Percentiles rank a stretch among this genome's conserved stretches.
phyloP scores from a whole-genome alignment of 2,113 vertebrate species.

The Pao palembangensis region DNA sequence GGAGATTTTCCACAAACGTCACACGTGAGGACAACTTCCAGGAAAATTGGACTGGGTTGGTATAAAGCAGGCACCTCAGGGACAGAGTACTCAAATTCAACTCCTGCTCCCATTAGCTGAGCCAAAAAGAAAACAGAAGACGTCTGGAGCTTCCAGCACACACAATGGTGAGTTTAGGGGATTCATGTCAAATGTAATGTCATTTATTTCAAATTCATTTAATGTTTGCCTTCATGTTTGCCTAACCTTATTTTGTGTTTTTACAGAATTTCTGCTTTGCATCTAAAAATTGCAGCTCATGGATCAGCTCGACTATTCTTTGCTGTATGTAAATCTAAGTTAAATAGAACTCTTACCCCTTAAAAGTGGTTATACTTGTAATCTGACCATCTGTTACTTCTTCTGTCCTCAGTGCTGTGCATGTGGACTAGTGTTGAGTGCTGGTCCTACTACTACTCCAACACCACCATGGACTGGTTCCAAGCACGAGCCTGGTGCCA shows the following conservation, averaged over 20 bases:
- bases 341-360: neutral
- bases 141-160: neutral
- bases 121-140: neutral
- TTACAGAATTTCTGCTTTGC: constrained; percentile 34
- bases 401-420: constrained; percentile 62
- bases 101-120: neutral
- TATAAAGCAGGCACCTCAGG: constrained; percentile 31
- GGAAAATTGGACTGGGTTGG: constrained; percentile 26
- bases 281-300: constrained; percentile 10
- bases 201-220: neutral
- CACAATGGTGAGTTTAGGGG: constrained; percentile 59
- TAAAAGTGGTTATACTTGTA: neutral
- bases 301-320: constrained; percentile 32
- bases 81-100: constrained; percentile 10
- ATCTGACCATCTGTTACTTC: neutral
- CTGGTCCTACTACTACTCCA: constrained; percentile 82
- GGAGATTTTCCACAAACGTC: constrained; percentile 47
- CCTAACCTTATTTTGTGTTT: neutral
- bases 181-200: neutral
- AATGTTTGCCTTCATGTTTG: neutral
- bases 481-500: constrained; percentile 78
- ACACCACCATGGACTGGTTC: constrained; percentile 71
- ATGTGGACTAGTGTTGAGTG: constrained; percentile 60
- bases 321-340: constrained; percentile 42
- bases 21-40: constrained; percentile 29